Conservation (phyloP, 2,888 invertebrate genomes). For the Tiliacea citrago region DNA sequence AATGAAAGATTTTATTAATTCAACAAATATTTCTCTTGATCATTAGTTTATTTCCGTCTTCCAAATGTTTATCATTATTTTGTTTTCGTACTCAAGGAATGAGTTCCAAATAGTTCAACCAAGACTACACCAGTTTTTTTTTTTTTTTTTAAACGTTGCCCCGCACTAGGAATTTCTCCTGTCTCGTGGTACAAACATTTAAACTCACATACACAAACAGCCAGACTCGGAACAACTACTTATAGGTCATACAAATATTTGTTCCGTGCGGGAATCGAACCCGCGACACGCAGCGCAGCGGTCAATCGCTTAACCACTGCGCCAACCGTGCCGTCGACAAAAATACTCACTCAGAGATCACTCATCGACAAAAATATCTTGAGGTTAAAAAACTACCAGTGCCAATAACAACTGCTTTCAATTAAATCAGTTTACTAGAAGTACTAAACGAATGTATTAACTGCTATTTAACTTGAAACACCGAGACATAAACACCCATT, state of each 20-base stretch:
- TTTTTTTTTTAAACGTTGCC: too few species aligned
- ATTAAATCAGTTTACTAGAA: conserved; percentile 37
- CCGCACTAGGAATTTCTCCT: too few species aligned
- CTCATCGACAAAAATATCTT: not conserved
- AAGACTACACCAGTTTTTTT: not conserved
- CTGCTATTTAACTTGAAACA: conserved; percentile 17
- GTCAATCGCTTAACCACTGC: too few species aligned
- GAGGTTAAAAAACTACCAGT: not conserved
- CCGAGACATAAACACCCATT: conserved; percentile 37
- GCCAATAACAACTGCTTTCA: conserved; percentile 17
- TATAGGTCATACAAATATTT: too few species aligned
- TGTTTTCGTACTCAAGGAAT: not conserved
- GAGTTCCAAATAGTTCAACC: not conserved
- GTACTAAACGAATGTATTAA: conserved; percentile 31
- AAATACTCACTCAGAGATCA: too few species aligned
- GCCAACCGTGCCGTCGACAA: too few species aligned
- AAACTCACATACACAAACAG: too few species aligned
- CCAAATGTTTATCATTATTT: not conserved
- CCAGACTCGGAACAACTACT: too few species aligned
- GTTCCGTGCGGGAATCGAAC: too few species aligned
- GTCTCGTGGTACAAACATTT: too few species aligned
- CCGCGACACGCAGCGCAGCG: too few species aligned
- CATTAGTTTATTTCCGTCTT: not conserved
- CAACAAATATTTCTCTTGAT: not conserved
- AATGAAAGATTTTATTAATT: not conserved